These are phyloP conservation scores for Halichoeres trimaculatus DNA, from an alignment of 2,113 vertebrate genomes.

Conservation along the genomic window DNA sequence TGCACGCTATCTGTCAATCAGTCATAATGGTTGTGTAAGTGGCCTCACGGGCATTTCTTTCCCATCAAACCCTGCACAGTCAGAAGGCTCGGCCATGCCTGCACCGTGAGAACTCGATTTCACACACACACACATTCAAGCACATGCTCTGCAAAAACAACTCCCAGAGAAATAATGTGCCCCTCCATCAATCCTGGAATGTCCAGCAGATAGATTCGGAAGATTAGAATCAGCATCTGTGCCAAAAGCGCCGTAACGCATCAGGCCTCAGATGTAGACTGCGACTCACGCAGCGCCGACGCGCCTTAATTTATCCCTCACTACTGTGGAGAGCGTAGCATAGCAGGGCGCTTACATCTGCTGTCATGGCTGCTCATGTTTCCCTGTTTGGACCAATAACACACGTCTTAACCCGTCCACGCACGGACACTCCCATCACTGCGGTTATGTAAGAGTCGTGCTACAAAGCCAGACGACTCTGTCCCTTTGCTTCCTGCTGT, in stretches of 20 bases:
- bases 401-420: neutral
- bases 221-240: constrained; percentile 46
- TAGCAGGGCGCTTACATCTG: neutral
- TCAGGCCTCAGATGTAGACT: constrained; percentile 30
- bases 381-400: constrained; percentile 1
- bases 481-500: constrained; percentile 9
- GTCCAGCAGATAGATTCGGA: constrained; percentile 51
- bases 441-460: neutral
- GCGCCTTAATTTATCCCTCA: neutral
- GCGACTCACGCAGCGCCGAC: no score
- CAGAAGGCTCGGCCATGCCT: constrained; percentile 33
- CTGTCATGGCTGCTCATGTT: constrained; percentile 13
- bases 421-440: neutral
- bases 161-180: constrained; percentile 54
- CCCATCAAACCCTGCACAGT: constrained; percentile 60
- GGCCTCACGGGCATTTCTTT: constrained; percentile 66
- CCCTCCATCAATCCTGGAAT: constrained; percentile 66
- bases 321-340: no score
- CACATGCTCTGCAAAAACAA: constrained; percentile 23
- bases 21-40: constrained; percentile 43
- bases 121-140: constrained; percentile 31
- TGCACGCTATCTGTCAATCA: constrained; percentile 50
- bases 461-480: constrained; percentile 3
- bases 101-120: constrained; percentile 68
- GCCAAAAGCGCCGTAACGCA: constrained; percentile 30